Evolutionary conservation across 2,888 invertebrate species (phyloP).

Genomic region (Dolichopus griseipennis): DNA sequence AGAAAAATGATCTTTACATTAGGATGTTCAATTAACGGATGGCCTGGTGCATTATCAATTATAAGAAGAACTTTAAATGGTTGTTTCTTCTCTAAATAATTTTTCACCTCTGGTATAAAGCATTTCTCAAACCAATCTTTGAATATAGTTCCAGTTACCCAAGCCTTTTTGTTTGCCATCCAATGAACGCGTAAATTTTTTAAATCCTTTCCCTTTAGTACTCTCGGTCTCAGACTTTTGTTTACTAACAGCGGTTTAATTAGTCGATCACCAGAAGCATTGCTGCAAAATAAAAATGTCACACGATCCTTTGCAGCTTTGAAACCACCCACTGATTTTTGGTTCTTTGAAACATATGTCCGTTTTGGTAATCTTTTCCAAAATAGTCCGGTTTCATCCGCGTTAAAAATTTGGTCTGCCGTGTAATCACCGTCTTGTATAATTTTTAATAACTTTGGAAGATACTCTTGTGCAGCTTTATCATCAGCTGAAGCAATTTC

Average conservation of each 20-base stretch:
- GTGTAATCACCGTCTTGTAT: conserved; percentile 26
- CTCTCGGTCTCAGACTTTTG: conserved; percentile 26
- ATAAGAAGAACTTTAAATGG: conserved; percentile 22
- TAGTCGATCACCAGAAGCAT: conserved; percentile 28
- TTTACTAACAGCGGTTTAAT: conserved; percentile 29
- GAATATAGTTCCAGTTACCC: conserved; percentile 24
- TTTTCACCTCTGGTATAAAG: conserved; percentile 22
- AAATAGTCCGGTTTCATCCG: conserved; percentile 28
- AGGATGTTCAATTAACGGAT: conserved; percentile 24
- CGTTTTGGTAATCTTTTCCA: conserved; percentile 31
- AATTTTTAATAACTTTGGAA: conserved; percentile 22
- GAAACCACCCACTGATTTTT: conserved; percentile 27
- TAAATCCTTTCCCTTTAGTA: conserved; percentile 26
- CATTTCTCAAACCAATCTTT: conserved; percentile 23
- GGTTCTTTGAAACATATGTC: conserved; percentile 30
- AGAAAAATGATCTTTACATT: conserved; percentile 25
- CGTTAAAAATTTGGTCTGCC: conserved; percentile 29
- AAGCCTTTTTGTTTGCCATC: conserved; percentile 28
- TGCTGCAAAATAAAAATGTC: conserved; percentile 29
- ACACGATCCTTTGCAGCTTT: conserved; percentile 29
- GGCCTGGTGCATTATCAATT: conserved; percentile 21
- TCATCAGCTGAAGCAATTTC: conserved; percentile 24
- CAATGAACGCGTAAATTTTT: conserved; percentile 27
- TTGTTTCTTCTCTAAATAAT: conserved; percentile 19
- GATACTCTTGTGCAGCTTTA: conserved; percentile 21